Percentiles rank a stretch among this genome's conserved stretches.
Evolutionary conservation across 2,888 invertebrate genomes (phyloP).

Genomic region (Drosophila histrio): DNA sequence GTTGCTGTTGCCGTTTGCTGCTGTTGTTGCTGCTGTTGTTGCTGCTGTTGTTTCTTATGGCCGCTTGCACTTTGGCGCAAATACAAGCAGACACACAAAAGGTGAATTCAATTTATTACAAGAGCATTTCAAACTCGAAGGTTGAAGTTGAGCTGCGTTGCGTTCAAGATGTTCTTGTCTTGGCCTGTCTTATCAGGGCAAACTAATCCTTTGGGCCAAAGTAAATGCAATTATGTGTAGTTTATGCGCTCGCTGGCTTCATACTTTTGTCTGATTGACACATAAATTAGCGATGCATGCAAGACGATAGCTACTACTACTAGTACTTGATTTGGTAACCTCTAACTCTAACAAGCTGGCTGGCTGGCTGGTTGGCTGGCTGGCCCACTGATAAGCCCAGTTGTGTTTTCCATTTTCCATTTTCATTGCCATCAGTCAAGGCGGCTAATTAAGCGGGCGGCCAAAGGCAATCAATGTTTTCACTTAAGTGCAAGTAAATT

Average conservation of each 20-base stretch:
- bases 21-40: constrained; percentile 20
- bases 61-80: constrained; percentile 58
- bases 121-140: constrained; percentile 64
- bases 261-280: constrained; percentile 77
- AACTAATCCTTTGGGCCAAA: constrained; percentile 59
- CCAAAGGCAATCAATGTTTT: constrained; percentile 56
- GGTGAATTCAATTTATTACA: constrained; percentile 79
- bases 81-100: constrained; percentile 70
- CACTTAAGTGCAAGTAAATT: constrained; percentile 78
- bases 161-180: constrained; percentile 17
- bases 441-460: constrained; percentile 54
- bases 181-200: constrained; percentile 54
- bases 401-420: constrained; percentile 62
- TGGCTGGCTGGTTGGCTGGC: constrained; percentile 37
- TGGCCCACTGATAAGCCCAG: constrained; percentile 58
- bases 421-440: constrained; percentile 66
- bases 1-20: constrained; percentile 24
- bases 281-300: constrained; percentile 77
- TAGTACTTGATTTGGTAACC: constrained; percentile 2
- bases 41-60: constrained; percentile 32
- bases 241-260: constrained; percentile 69
- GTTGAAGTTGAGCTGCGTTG: constrained; percentile 65
- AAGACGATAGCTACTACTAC: constrained; percentile 61
- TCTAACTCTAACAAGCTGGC: constrained; percentile 64
- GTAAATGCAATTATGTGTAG: constrained; percentile 80